Evolutionary conservation across 2,888 invertebrate species (phyloP), one percentile per base, ranked within the genome.

Genomic region (Linnaemya vulpina): DNA sequence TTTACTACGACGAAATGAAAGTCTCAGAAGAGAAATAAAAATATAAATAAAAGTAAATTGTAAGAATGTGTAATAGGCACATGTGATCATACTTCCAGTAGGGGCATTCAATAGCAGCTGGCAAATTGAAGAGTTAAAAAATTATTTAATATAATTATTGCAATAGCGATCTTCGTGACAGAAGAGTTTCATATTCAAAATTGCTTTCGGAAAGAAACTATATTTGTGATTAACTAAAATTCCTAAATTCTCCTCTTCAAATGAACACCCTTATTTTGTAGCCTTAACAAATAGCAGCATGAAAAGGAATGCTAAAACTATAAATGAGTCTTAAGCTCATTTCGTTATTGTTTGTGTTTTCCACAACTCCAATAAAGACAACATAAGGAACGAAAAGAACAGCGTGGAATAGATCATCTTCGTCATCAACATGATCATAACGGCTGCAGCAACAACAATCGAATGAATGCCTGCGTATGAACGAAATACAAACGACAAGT

Each of bases 41-140:
- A 38, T 35, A 75, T 55, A 74, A 75, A 83, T 62, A 78, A 81
- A 78, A 67, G 55, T 67, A 76, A 82, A 86, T 86, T 86, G 67
- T 65, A 68, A 76, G 73, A 83, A 83, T 86, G 71, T 79, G 51
- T 67, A 65, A 73, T 25, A 46, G 25, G 67, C 78, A 74, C 75
- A 73, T 78, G 68, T 73, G 43, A 55, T 58, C n/a, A 30, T 40
- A n/a, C 8, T 0, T 13, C 1, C 13, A 65, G 9, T 63, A 70
- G 0, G 20, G 53, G 22, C 46, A 43, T 43, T 62, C 62, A 62
- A 30, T 13, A 38, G 10, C 4, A 51, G 51, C 4, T 20, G n/a
- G n/a, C 5, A 17, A 9, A 15, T 20, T 9, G 17, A 7, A 51
- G 20, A 10, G 25, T 5, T 38, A 8, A 38, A 38, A 8, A 38